These are phyloP conservation scores for Sciurus niger DNA, from an alignment of 2,113 vertebrate genomes.

Conservation along the genomic window DNA sequence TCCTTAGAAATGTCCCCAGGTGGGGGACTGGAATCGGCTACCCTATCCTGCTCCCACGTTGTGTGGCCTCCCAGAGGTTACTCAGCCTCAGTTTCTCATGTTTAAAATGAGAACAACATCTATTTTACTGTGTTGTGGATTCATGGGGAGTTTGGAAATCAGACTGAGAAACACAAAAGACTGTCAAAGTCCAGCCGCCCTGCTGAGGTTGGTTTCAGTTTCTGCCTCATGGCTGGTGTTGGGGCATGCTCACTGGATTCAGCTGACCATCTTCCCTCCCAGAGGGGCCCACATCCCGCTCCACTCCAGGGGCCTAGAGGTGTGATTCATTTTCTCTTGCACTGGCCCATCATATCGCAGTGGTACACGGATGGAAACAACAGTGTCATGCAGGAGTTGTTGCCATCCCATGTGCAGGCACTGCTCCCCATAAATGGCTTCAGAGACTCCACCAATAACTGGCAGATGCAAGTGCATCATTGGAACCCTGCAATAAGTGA, in stretches of 20 bases:
- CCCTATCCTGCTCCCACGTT: background rate
- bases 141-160: background rate
- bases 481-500: background rate
- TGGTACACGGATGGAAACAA: background rate
- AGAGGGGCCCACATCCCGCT: background rate
- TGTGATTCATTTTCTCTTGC: background rate
- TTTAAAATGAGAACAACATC: background rate
- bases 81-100: background rate
- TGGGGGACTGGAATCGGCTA: background rate
- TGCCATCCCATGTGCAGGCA: accelerated
- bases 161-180: background rate
- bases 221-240: background rate
- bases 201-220: background rate
- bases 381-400: background rate
- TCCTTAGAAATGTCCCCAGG: background rate
- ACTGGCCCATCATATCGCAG: background rate
- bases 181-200: background rate
- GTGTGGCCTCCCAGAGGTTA: background rate
- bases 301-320: background rate
- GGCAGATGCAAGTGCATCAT: background rate
- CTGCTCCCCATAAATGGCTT: background rate
- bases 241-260: background rate
- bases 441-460: background rate
- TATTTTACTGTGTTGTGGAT: background rate
- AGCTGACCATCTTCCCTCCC: background rate